Evolutionary conservation across 35 echinoderm and acorn worm species (phyloP).

Genomic region (Apostichopus californicus): DNA sequence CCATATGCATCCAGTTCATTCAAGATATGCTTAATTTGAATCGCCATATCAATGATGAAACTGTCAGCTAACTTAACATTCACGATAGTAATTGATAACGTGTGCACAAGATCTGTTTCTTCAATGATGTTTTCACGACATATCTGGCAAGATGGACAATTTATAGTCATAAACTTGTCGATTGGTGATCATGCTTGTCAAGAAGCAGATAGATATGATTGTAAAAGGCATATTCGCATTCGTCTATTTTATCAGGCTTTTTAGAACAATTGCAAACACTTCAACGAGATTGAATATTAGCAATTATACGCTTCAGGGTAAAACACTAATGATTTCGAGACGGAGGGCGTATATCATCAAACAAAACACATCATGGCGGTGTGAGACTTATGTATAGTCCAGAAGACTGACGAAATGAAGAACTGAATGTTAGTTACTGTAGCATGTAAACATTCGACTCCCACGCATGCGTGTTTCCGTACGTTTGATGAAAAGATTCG

Average conservation of each 20-base stretch:
- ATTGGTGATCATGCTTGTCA: constrained; percentile 27
- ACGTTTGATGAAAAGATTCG: too few relatives aligned
- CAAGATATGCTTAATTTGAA: constrained; percentile 5
- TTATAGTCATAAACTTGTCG: constrained; percentile 32
- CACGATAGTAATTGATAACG: constrained; percentile 26
- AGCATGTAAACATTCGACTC: too few relatives aligned
- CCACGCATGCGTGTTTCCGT: too few relatives aligned
- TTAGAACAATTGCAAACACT: too few relatives aligned
- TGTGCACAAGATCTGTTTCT: constrained; percentile 3
- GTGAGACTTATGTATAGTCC: neutral
- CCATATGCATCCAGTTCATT: neutral
- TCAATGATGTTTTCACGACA: constrained; percentile 38
- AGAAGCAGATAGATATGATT: neutral
- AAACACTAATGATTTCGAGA: constrained; percentile 18
- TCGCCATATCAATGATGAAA: neutral
- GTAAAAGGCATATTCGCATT: neutral
- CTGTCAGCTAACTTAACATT: neutral
- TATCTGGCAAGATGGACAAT: neutral
- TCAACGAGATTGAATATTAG: too few relatives aligned
- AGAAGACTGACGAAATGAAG: too few relatives aligned
- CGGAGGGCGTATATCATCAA: too few relatives aligned
- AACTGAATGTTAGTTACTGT: too few relatives aligned
- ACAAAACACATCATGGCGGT: neutral
- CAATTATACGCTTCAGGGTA: neutral
- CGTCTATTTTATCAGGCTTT: too few relatives aligned